Percentiles rank a stretch among this genome's conserved stretches.
Conservation (phyloP, 2,888 invertebrate species). For the Operophtera brumata region DNA sequence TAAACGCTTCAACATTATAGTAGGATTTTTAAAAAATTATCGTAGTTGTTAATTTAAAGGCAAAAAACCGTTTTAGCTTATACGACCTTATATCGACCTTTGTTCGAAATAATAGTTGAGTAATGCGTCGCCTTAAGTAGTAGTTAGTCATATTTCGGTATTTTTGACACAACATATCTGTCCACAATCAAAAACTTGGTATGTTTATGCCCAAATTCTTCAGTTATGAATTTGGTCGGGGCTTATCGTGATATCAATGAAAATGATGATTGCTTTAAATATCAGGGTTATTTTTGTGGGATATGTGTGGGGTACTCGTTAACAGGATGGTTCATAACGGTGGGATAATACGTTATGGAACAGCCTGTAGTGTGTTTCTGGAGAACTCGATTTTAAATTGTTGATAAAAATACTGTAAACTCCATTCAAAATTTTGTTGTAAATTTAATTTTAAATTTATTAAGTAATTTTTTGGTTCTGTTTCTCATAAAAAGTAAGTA, state of each 20-base stretch:
- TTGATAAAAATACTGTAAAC: constrained; percentile 22
- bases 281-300: constrained; percentile 17
- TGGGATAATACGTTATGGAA: not conserved
- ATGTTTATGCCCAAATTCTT: not conserved
- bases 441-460: not conserved
- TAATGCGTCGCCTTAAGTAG: no score
- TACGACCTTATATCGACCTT: no score
- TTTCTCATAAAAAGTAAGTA: constrained; percentile 13
- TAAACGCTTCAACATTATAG: no score
- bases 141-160: no score
- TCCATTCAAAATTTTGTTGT: not conserved
- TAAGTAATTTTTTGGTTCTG: not conserved
- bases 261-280: not conserved
- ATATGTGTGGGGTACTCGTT: constrained; percentile 15
- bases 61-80: no score
- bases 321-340: constrained; percentile 10
- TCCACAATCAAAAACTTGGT: not conserved
- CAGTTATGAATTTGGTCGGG: not conserved
- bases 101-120: no score
- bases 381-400: constrained; percentile 5
- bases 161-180: constrained; percentile 16
- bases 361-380: constrained; percentile 6
- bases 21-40: no score
- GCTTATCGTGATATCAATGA: constrained; percentile 6
- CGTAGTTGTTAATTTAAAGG: no score